phyloP scores from a whole-genome alignment of 1,140 invertebrate genomes.

The Lysiphlebus fabarum region DNA sequence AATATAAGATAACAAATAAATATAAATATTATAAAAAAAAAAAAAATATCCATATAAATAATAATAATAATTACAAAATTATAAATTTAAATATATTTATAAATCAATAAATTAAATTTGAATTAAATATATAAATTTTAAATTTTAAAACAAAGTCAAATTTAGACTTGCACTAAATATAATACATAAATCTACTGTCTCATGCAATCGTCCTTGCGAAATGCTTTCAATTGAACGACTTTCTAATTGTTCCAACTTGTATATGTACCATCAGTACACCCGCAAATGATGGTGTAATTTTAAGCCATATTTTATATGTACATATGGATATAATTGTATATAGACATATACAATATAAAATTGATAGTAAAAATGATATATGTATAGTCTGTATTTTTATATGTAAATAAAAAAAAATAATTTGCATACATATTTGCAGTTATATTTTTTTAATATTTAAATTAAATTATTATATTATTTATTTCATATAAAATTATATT shows the following conservation, averaged over 20 bases:
- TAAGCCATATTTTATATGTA: neutral
- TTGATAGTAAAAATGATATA: too few relatives aligned
- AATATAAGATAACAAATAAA: neutral
- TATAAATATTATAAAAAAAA: neutral
- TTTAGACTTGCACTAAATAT: neutral
- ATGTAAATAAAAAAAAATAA: too few relatives aligned
- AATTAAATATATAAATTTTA: neutral
- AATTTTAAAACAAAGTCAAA: too few relatives aligned
- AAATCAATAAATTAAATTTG: neutral
- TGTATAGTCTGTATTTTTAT: too few relatives aligned
- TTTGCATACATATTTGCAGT: too few relatives aligned
- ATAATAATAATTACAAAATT: neutral
- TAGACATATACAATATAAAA: too few relatives aligned
- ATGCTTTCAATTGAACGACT: constrained; percentile 50
- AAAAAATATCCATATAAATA: neutral
- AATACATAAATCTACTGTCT: constrained; percentile 20
- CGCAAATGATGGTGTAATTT: constrained; percentile 14
- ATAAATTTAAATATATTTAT: too few relatives aligned
- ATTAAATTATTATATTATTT: too few relatives aligned
- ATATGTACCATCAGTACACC: constrained; percentile 3
- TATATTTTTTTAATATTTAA: too few relatives aligned
- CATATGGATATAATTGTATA: too few relatives aligned
- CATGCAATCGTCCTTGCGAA: constrained; percentile 43
- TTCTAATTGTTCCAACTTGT: constrained; percentile 45
- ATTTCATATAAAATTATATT: too few relatives aligned